Base-by-base conservation (phyloP, 2,888 invertebrate genomes). In the Cryptophagus acutangulus region DNA sequence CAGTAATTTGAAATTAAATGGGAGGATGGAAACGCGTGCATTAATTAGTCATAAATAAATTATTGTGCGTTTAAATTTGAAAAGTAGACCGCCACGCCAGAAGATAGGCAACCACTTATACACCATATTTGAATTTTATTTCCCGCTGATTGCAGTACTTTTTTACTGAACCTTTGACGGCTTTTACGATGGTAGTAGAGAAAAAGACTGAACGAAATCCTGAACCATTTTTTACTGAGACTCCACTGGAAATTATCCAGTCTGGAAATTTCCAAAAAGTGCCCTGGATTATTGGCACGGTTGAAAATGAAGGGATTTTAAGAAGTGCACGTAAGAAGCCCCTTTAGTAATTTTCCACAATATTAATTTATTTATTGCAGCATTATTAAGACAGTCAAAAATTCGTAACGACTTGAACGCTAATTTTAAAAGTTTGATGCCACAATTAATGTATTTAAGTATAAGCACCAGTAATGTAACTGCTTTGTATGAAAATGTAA, bases 221-320 rank as follows among this genome's bases (percentile, higher is more conserved):
- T 0, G 64, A 69, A 17, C 70, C 74, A 1, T 76, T 75, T 50
- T 46, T 77, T 1, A 67, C 66, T 0, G 62, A 62, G 38, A 59
- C 70, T 38, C 77, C 77, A 0, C 36, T 59, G 8, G 52, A 66
- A 9, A 53, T 71, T 18, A 52, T 76, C 14, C 50, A 55, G 33
- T 48, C 52, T 26, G 72, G 72, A 8, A 58, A 61, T 20, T 72
- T 73, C 36, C 55, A 56, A 8, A 61, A 66, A 12, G 64, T 76
- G 2, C 75, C 77, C 1, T 72, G 71, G 67, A 67, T 77, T 48
- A 57, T 70, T 6, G 74, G 76, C 2, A 58, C 67, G 1, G 71
- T 71, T 2, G 63, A 70, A 1, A 59, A 69, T 2, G 77, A 77
- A 54, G 77, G 76, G 13, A 68, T 73, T 2, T 65, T 77, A 9